Evolutionary conservation across 2,888 invertebrate genomes (phyloP).

Genomic region (Bombylius major): DNA sequence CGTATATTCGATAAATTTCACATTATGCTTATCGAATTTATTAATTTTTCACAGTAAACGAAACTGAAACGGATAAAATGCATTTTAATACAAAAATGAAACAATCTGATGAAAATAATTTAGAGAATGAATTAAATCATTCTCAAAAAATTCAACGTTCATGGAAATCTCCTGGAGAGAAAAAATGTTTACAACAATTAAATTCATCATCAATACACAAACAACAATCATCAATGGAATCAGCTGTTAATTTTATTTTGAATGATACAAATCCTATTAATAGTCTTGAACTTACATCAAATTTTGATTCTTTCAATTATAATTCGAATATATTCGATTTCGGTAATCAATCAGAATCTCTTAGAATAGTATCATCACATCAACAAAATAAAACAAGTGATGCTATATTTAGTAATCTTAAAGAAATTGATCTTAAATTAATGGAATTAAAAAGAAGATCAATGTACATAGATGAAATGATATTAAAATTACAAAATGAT

Average conservation of each 20-base stretch:
- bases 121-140: not conserved
- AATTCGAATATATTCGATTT: not conserved
- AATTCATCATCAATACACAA: not conserved
- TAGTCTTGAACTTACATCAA: not conserved
- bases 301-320: not conserved
- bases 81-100: not conserved
- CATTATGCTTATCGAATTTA: no score
- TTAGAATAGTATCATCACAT: conserved; percentile 17
- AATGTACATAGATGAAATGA: conserved; percentile 32
- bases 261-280: not conserved
- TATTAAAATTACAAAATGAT: conserved; percentile 31
- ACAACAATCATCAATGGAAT: not conserved
- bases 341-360: not conserved
- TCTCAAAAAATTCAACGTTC: conserved; percentile 6
- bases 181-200: conserved; percentile 12
- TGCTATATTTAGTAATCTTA: conserved; percentile 22
- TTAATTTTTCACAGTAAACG: no score
- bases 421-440: conserved; percentile 30
- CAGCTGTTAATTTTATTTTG: not conserved
- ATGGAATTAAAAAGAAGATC: conserved; percentile 30
- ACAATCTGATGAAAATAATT: not conserved
- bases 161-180: conserved; percentile 20
- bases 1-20: no score
- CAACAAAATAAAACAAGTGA: conserved; percentile 21
- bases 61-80: no score